phyloP scores from a whole-genome alignment of 2,113 vertebrate genomes.

The Condylura cristata region DNA sequence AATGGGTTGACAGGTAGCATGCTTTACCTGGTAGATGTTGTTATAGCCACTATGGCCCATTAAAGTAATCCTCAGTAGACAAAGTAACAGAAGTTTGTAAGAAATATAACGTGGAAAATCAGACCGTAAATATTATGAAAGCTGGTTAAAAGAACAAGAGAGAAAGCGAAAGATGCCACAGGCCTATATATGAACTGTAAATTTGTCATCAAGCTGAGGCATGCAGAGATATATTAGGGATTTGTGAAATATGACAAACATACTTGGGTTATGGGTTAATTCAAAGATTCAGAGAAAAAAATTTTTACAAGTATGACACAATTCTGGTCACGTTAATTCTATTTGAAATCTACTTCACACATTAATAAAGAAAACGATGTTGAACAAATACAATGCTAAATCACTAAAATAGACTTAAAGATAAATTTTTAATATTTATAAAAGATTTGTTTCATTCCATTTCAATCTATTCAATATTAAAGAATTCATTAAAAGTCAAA shows the following conservation, averaged over 20 bases:
- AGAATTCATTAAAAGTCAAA: slow-evolving; percentile 10
- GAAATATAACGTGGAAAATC: background rate
- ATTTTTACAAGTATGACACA: slow-evolving; percentile 24
- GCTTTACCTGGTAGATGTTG: background rate
- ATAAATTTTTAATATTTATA: slow-evolving; percentile 49
- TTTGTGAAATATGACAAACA: slow-evolving; percentile 3
- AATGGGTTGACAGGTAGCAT: background rate
- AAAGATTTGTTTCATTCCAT: background rate
- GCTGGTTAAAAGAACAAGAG: background rate
- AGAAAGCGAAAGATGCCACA: background rate
- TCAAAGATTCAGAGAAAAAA: slow-evolving; percentile 33
- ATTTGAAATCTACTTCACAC: background rate
- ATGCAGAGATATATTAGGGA: background rate
- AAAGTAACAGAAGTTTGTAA: background rate
- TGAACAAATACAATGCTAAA: background rate
- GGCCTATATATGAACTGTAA: background rate
- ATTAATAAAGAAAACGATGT: background rate
- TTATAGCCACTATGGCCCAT: background rate
- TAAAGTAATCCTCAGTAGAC: background rate
- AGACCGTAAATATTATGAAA: slow-evolving; percentile 5
- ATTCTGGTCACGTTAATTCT: background rate
- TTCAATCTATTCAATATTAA: background rate
- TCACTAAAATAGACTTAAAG: slow-evolving; percentile 7
- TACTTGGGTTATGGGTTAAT: background rate
- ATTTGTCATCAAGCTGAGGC: background rate